A percentile compares a stretch with the other conserved stretches of the same genome.
Conservation (phyloP, 1,140 invertebrate genomes). For the Aethina tumida region DNA sequence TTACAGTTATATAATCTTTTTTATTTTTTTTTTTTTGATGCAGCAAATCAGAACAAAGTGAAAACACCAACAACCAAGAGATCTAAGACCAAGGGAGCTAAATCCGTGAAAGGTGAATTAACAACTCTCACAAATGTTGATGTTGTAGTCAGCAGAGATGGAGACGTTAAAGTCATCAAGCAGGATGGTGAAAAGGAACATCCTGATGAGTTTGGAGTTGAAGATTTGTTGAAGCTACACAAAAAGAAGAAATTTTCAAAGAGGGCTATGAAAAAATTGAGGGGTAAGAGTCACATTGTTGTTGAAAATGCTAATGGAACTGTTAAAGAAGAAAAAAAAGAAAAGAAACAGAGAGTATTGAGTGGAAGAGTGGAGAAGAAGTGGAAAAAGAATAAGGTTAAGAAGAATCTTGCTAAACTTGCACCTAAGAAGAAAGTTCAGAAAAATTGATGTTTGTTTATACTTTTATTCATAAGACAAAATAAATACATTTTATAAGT, state of each 20-base stretch:
- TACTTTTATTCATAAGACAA: no score
- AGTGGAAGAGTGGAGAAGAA: background rate
- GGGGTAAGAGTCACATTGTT: no score
- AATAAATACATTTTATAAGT: no score
- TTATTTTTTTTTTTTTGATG: conserved; percentile 25
- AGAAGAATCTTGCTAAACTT: no score
- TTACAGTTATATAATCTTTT: conserved; percentile 5
- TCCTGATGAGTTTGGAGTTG: no score
- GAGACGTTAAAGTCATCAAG: conserved; percentile 38
- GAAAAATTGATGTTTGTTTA: no score
- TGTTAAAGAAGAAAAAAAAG: background rate
- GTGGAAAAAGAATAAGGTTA: background rate
- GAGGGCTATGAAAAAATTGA: no score
- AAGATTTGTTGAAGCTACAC: no score
- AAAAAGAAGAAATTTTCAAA: no score
- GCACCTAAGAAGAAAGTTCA: background rate
- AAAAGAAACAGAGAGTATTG: background rate
- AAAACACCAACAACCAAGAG: conserved; percentile 28
- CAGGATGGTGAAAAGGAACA: no score
- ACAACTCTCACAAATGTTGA: conserved; percentile 39
- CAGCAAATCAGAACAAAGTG: conserved; percentile 39
- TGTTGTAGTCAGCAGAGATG: conserved; percentile 45
- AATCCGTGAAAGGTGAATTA: conserved; percentile 45
- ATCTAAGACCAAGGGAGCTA: conserved; percentile 44
- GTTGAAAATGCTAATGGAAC: no score